These are phyloP conservation scores for Popillia japonica DNA, from an alignment of 1,140 invertebrate genomes.

Conservation along the genomic window DNA sequence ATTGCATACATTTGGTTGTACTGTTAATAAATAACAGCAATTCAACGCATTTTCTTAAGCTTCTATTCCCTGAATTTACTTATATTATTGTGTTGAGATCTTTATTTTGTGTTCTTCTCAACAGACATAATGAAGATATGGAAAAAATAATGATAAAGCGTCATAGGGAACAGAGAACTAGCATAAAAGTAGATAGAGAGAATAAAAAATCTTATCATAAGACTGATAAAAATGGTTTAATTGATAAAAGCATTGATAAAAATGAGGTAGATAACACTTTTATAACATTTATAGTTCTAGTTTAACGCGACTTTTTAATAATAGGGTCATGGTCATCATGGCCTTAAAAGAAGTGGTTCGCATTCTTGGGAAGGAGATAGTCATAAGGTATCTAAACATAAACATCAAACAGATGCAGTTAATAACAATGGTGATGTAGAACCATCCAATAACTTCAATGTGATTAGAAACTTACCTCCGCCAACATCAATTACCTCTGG, in stretches of 20 bases:
- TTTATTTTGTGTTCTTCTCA: slow-evolving; percentile 39
- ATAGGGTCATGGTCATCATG: slow-evolving; percentile 56
- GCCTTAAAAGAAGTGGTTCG: slow-evolving; percentile 66
- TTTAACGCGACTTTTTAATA: too few species aligned
- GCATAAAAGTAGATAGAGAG: slow-evolving; percentile 61
- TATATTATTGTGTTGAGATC: too few species aligned
- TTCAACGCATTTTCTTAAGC: too few species aligned
- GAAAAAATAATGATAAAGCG: slow-evolving; percentile 78
- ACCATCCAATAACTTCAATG: slow-evolving; percentile 12
- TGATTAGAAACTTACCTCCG: slow-evolving; percentile 19
- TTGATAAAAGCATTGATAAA: slow-evolving; percentile 44
- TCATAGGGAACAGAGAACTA: slow-evolving; percentile 69
- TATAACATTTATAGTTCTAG: background rate
- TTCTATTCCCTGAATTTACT: too few species aligned
- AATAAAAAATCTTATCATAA: slow-evolving; percentile 57
- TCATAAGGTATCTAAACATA: slow-evolving; percentile 65
- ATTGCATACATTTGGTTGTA: too few species aligned
- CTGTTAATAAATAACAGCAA: too few species aligned
- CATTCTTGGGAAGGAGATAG: slow-evolving; percentile 67
- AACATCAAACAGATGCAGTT: slow-evolving; percentile 51
- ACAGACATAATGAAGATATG: slow-evolving; percentile 79
- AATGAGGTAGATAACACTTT: slow-evolving; percentile 45
- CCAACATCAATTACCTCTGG: background rate
- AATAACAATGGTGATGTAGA: slow-evolving; percentile 44
- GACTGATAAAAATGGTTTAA: slow-evolving; percentile 47